phyloP scores from a whole-genome alignment of 2,113 vertebrate genomes.

The Protobothrops mucrosquamatus region DNA sequence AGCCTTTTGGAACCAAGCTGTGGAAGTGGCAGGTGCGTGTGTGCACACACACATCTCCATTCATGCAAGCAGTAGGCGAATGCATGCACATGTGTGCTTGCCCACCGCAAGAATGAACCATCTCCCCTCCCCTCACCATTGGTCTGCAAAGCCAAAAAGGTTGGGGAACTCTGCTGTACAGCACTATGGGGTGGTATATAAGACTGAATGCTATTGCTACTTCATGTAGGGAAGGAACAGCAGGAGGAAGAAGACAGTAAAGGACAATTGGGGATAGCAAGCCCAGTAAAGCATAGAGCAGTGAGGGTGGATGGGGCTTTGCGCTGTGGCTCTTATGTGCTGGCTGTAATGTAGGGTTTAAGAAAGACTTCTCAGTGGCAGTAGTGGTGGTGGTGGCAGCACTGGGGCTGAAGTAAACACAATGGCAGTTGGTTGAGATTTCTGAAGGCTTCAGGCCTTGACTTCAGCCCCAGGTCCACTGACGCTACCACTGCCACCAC shows the following conservation, averaged over 20 bases:
- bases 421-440: not conserved
- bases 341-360: not conserved
- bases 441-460: not conserved
- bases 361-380: not conserved
- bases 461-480: not conserved
- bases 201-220: not conserved
- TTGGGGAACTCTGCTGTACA: not conserved
- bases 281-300: not conserved
- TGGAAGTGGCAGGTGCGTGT: too few relatives aligned
- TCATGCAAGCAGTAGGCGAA: too few relatives aligned
- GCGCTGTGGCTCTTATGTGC: not conserved
- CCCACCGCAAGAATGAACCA: not conserved
- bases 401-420: not conserved
- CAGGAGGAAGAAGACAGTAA: not conserved
- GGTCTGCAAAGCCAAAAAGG: not conserved
- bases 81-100: accelerated
- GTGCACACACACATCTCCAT: too few relatives aligned
- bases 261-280: not conserved
- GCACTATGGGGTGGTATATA: not conserved
- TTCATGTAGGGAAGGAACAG: not conserved
- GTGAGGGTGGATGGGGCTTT: not conserved
- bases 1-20: too few relatives aligned
- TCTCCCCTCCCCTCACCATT: too few relatives aligned
- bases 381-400: not conserved
- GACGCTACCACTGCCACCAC: not conserved